Conservation (phyloP, 2,888 invertebrate genomes). For the Amaurobius ferox region DNA sequence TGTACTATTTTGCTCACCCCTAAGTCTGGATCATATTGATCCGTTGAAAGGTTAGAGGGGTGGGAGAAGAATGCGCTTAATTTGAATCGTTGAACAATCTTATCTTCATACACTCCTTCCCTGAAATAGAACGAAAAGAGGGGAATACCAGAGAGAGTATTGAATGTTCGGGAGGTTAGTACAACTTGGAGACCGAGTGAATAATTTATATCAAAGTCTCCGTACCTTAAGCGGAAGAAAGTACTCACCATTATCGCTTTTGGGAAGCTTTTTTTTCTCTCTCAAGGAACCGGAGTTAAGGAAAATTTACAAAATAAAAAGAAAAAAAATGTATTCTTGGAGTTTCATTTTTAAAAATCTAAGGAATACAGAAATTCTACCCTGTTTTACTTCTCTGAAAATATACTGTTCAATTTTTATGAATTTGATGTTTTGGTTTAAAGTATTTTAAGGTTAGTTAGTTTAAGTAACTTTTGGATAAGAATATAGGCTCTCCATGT, state of each 20-base stretch:
- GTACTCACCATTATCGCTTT: constrained; percentile 23
- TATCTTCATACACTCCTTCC: constrained; percentile 24
- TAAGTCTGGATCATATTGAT: constrained; percentile 54
- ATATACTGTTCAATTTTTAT: too few species aligned
- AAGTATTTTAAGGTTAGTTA: too few species aligned
- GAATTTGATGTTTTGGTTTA: too few species aligned
- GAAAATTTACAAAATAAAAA: background rate
- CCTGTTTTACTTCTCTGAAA: too few species aligned
- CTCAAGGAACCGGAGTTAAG: constrained; percentile 14
- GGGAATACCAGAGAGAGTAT: constrained; percentile 24
- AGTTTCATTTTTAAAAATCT: too few species aligned
- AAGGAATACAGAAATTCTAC: too few species aligned
- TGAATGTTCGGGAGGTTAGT: constrained; percentile 40
- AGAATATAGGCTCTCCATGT: too few species aligned
- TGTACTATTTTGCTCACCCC: background rate
- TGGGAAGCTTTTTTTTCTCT: background rate
- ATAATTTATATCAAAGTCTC: constrained; percentile 41
- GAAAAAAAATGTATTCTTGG: too few species aligned
- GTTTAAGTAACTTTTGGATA: too few species aligned
- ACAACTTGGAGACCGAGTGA: constrained; percentile 28
- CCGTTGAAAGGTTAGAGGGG: constrained; percentile 53
- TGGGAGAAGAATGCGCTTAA: constrained; percentile 54
- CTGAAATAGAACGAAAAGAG: constrained; percentile 15
- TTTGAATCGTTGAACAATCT: constrained; percentile 64
- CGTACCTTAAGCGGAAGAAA: constrained; percentile 31